Base-by-base conservation (phyloP, 2,888 invertebrate genomes). In the Campoplex capitator region DNA sequence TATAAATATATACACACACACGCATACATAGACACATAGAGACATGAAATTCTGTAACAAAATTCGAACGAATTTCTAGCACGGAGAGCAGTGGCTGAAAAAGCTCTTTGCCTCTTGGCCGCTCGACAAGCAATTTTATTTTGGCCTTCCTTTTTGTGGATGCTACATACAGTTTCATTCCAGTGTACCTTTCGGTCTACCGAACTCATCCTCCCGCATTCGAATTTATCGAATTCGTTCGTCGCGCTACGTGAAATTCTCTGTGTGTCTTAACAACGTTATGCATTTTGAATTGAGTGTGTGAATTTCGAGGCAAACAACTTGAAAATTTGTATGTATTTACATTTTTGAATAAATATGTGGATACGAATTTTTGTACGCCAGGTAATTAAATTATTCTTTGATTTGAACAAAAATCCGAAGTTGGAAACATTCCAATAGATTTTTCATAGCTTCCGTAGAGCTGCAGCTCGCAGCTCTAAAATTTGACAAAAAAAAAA, bases 51-150 rank as follows among this genome's bases (percentile, higher is more conserved):
- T 8, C 35, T 76, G 28, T 80, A 79, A 70, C 67, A 42, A 77
- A 83, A 77, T 71, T 51, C 35, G 58, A 35, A 75, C 67, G 51
- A 75, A 51, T 54, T 18, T 23, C 42, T 42, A 79, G 58, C 74
- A 68, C 45, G 54, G 56, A 74, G 68, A 28, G n/a, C 42, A 35
- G 58, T 38, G 76, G 78, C 78, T 68, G 71, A 54, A 79, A 87
- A 85, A 79, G 56, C 76, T 80, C 76, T 74, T 79, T 78, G 77
- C 79, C 73, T 85, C 56, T 79, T 74, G 78, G 71, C 73, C 65
- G 74, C 81, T 79, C 82, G 82, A 88, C 88, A 84, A 82, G 82
- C 84, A 82, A 87, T 88, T 88, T 87, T 65, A 73, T 84, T 77
- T 79, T 48, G 79, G 51, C 65, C 48, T 77, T 23, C 32, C 75